These are phyloP conservation scores for Henricia sp. DNA, from an alignment of 53 echinoderm and acorn worm genomes.

Conservation along the genomic window DNA sequence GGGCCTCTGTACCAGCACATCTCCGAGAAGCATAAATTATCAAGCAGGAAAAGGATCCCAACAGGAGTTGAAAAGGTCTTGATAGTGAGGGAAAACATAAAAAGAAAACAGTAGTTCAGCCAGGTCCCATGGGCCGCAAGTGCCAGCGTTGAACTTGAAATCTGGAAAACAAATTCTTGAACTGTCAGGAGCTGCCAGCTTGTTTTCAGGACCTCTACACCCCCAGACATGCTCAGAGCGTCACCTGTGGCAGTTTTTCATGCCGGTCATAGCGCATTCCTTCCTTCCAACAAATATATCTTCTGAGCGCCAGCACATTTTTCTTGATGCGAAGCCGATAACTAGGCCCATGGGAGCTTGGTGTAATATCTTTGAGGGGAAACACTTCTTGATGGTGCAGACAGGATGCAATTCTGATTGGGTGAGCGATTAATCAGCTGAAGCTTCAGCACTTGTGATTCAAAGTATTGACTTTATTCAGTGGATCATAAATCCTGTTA, in stretches of 20 bases:
- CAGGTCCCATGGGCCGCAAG: background rate
- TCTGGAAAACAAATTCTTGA: constrained; percentile 54
- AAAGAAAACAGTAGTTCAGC: constrained; percentile 42
- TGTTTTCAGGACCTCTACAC: constrained; percentile 39
- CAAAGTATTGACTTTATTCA: too few relatives aligned
- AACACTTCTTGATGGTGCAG: background rate
- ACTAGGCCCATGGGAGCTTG: constrained; percentile 26
- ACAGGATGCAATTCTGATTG: background rate
- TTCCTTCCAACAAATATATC: background rate
- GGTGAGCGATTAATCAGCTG: too few relatives aligned
- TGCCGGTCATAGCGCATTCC: constrained; percentile 12
- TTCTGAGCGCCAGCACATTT: background rate
- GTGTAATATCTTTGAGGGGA: background rate
- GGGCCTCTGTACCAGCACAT: background rate
- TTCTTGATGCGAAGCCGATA: background rate
- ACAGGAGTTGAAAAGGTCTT: constrained; percentile 45
- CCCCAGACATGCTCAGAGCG: constrained; percentile 11
- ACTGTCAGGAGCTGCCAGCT: constrained; percentile 1
- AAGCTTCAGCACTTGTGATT: too few relatives aligned
- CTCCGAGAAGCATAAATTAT: constrained; percentile 45
- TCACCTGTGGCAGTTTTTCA: constrained; percentile 56
- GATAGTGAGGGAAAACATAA: background rate
- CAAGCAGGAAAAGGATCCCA: background rate
- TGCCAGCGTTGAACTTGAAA: constrained; percentile 29
- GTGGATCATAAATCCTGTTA: too few relatives aligned